Percentiles rank a stretch among this genome's conserved stretches.
phyloP scores from a whole-genome alignment of 1,140 invertebrate genomes.

The Fopius arisanus region DNA sequence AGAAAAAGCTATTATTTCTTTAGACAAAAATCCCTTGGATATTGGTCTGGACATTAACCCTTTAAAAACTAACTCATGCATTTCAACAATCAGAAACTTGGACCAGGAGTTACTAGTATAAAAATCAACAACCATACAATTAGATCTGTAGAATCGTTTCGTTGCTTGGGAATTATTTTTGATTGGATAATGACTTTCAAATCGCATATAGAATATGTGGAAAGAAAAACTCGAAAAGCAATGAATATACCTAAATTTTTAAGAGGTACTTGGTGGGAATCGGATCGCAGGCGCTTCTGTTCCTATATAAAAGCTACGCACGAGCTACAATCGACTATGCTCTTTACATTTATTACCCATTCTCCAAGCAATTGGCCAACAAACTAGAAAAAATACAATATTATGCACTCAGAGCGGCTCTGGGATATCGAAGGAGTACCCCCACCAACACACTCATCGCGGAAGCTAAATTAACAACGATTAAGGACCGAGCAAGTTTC shows the following conservation, averaged over 20 bases:
- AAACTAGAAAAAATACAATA: conserved; percentile 12
- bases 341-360: neutral
- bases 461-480: neutral
- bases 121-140: conserved; percentile 17
- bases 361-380: neutral
- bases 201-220: conserved; percentile 8
- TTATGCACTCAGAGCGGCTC: neutral
- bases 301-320: neutral
- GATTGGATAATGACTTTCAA: conserved; percentile 34
- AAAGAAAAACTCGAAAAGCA: neutral
- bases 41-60: neutral
- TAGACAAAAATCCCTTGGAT: neutral
- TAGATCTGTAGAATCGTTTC: neutral
- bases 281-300: neutral
- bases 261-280: conserved; percentile 13
- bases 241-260: neutral
- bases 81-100: conserved; percentile 27
- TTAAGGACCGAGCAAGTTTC: neutral
- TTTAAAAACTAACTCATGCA: conserved; percentile 36
- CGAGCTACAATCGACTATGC: neutral
- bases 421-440: neutral
- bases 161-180: conserved; percentile 38
- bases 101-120: neutral
- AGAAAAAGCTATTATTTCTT: neutral
- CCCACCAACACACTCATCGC: neutral